Percentiles rank a stretch among this genome's conserved stretches.
Conservation (phyloP, 2,113 vertebrate species). For the Uria aalge region DNA sequence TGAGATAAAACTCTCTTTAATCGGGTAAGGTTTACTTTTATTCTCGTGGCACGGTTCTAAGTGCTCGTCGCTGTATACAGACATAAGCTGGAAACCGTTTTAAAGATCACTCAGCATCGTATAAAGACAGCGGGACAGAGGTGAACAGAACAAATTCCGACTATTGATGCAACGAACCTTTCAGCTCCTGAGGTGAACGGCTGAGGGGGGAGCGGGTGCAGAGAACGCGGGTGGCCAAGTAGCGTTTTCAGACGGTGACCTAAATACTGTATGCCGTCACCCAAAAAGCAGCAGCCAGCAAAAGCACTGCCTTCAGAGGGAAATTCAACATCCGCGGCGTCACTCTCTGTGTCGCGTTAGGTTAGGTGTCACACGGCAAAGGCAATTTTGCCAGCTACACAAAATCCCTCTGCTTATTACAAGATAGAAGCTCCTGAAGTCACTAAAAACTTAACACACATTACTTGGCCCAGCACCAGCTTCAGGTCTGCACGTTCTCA, state of each 20-base stretch:
- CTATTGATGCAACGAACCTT: slow-evolving; percentile 34
- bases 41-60: slow-evolving; percentile 47
- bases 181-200: background rate
- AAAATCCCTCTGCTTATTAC: slow-evolving; percentile 38
- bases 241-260: slow-evolving; percentile 32
- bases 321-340: background rate
- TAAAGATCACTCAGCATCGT: slow-evolving; percentile 41
- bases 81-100: slow-evolving; percentile 71
- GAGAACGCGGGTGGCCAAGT: slow-evolving; percentile 35
- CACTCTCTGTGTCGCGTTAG: background rate
- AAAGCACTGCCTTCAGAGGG: slow-evolving; percentile 41
- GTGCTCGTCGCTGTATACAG: slow-evolving; percentile 60
- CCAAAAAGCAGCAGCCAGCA: slow-evolving; percentile 62
- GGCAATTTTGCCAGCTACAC: background rate
- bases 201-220: background rate
- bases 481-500: slow-evolving; percentile 41
- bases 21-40: background rate
- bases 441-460: slow-evolving; percentile 33
- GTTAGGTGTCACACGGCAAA: background rate
- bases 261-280: slow-evolving; percentile 49
- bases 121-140: slow-evolving; percentile 33
- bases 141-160: slow-evolving; percentile 38
- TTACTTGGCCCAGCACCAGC: slow-evolving; percentile 66
- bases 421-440: slow-evolving; percentile 54
- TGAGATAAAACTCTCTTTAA: slow-evolving; percentile 14